These are phyloP conservation scores for Cyprinodon diabolis DNA, from an alignment of 2,797 vertebrate species.

Conservation along the genomic window DNA sequence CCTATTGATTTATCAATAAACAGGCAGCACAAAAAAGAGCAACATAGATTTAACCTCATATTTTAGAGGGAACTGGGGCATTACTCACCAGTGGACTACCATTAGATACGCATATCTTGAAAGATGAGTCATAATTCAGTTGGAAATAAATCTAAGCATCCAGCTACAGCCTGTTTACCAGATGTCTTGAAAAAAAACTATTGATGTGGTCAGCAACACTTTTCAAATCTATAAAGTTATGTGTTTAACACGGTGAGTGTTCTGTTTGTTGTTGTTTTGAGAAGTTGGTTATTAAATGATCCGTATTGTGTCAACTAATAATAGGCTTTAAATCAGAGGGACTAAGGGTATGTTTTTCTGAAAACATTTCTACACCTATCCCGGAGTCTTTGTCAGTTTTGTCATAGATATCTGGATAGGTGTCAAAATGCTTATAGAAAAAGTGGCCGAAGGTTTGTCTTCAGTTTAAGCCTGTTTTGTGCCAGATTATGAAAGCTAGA, in stretches of 20 bases:
- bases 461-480: too few species aligned
- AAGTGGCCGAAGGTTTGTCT: too few species aligned
- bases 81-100: conserved; percentile 4
- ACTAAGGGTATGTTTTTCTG: too few species aligned
- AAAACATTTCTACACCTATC: too few species aligned
- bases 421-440: too few species aligned
- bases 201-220: conserved; percentile 6
- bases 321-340: conserved; percentile 19
- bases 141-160: conserved; percentile 40
- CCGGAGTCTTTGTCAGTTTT: too few species aligned
- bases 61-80: conserved; percentile 4
- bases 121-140: conserved; percentile 38
- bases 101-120: conserved; percentile 40
- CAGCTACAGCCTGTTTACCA: conserved; percentile 47
- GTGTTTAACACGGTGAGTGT: conserved; percentile 3
- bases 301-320: conserved; percentile 35
- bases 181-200: conserved; percentile 37
- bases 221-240: conserved; percentile 9
- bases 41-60: conserved; percentile 12
- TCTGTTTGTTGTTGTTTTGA: conserved; percentile 21
- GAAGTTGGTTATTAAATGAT: conserved; percentile 37
- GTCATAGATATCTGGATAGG: too few species aligned
- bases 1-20: conserved; percentile 21
- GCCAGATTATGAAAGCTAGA: conserved; percentile 1
- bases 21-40: conserved; percentile 27